Evolutionary conservation across 2,888 invertebrate species (phyloP), one percentile per base, ranked within the genome.

Genomic region (Lymantria dispar): DNA sequence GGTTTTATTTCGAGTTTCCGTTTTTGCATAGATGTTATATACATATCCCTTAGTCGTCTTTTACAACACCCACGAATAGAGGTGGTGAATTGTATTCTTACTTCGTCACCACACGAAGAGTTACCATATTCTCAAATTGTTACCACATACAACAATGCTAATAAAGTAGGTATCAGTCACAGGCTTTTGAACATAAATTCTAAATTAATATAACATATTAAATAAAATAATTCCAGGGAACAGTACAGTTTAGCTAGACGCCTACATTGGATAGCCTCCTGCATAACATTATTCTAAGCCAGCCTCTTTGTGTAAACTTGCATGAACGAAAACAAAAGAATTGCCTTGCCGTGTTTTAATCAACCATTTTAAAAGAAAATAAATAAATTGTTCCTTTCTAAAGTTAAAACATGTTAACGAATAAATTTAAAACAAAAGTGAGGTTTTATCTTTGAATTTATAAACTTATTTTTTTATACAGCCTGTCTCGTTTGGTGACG

Each of bases 311-410:
- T 56, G 41, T 55, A 55, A 56, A 54, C 50, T 48, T 43, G 39
- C 46, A 48, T 47, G 45, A 42, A 39, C 8, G 8, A 41, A 54
- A 47, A 53, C 42, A 53, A 54, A 62, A 60, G 54, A n/a, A 59
- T 58, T 47, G 45, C 49, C 9, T 42, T 22, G 36, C 22, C 31
- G 14, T 51, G 37, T 51, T 60, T 56, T 40, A 56, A 41, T 68
- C 64, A 63, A 47, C 52, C 55, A 66, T 66, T 61, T 49, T 49
- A 63, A 68, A 66, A 60, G 49, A 59, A 72, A 61, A 64, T 59
- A 68, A 72, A 72, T 60, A 70, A 66, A 68, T 60, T 60, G 53
- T 58, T 62, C 47, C 53, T 65, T 59, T 63, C 52, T 60, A 66
- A 62, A 58, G 68, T 69, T 64, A 67, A 59, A 57, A 58, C 55